Base-by-base conservation (phyloP, 1,140 invertebrate genomes). In the Drosophila fuyamai region DNA sequence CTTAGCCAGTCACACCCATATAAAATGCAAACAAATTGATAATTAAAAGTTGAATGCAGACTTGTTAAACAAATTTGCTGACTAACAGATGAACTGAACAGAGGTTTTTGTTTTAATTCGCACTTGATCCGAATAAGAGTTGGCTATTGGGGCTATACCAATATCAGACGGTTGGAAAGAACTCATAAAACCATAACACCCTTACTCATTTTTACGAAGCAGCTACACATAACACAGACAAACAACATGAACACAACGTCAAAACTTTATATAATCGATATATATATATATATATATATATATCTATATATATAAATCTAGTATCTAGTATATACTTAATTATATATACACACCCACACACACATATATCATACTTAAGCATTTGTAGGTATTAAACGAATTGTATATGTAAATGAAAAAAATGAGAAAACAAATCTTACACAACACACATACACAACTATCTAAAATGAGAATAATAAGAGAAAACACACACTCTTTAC, bases 301-400 rank as follows among this genome's bases (percentile, higher is more conserved):
- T 83, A 78, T 61, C 82, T 68, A 68, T 82, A 78, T 60, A 82
- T 68, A 68, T 71, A 68, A 40, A 46, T 50, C 38, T 68, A 68
- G 66, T n/a, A 61, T 70, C 48, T 70, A 70, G 41, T 79, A 62
- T 68, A 79, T 53, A 63, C 61, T 66, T 70, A 66, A 66, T 67
- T 70, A 70, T 67, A 70, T 70, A 70, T 55, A 70, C 13, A 70
- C 18, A 36, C 27, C 48, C 32, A 56, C 27, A 59, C 36, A 65
- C n/a, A 72, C 40, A 77, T 53, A 70, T 53, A 80, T 73, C 41
- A 73, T 66, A 88, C 88, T 82, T 89, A 88, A 82, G 80, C 72
- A 82, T 86, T 88, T 86, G 47, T 84, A 85, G 82, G 83, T 82
- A 82, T 86, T 88, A 78, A 78, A 89, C 61, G 57, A 79, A 82